These are phyloP conservation scores for Cheilosia variabilis DNA, from an alignment of 2,888 invertebrate species.

Conservation along the genomic window DNA sequence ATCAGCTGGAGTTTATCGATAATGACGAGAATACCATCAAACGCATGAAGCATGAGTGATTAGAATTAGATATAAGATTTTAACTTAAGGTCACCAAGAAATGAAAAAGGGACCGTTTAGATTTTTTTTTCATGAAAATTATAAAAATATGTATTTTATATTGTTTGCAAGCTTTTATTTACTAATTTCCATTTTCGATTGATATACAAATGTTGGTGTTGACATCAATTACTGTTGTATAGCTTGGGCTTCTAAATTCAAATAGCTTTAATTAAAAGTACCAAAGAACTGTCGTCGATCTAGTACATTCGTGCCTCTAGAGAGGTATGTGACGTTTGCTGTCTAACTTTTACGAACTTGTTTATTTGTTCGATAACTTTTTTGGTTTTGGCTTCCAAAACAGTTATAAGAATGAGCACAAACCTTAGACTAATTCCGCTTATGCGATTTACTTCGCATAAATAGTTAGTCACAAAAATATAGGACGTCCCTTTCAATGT, in stretches of 20 bases:
- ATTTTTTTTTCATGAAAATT: constrained; percentile 4
- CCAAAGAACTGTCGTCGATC: background rate
- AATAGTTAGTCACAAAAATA: too few species aligned
- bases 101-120: background rate
- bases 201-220: background rate
- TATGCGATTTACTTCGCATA: too few species aligned
- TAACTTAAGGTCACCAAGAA: constrained; percentile 29
- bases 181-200: constrained; percentile 40
- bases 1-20: constrained; percentile 82
- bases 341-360: too few species aligned
- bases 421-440: too few species aligned
- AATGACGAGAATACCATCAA: constrained; percentile 78
- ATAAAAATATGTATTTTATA: constrained; percentile 37
- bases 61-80: constrained; percentile 39
- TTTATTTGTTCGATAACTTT: too few species aligned
- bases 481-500: too few species aligned
- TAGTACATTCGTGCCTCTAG: background rate
- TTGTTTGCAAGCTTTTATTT: constrained; percentile 30
- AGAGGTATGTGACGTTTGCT: too few species aligned
- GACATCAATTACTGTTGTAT: too few species aligned
- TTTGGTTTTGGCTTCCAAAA: too few species aligned
- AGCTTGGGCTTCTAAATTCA: background rate
- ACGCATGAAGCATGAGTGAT: constrained; percentile 82
- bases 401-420: too few species aligned
- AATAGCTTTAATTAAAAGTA: background rate